Evolutionary conservation across 2,113 vertebrate species (phyloP), one percentile per base, ranked within the genome.

Genomic region (Urocolius indicus): DNA sequence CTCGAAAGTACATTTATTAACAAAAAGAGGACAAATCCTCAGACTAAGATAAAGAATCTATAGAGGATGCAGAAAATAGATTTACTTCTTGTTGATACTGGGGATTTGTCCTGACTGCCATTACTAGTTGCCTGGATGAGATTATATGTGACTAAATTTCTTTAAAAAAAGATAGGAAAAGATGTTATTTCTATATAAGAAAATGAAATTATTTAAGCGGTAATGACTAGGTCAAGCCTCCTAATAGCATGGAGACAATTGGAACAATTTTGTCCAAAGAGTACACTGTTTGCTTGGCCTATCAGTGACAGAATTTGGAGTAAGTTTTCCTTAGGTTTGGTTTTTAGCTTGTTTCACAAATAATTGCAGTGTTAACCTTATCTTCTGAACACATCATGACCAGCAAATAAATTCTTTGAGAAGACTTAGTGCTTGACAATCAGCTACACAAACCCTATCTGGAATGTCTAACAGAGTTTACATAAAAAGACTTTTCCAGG

Each of bases 401-500:
- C 55, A 83, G 43, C 20, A 86, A 83, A 77, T 24, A 84, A 73
- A 48, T 72, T 58, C 5, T 75, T 87, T 23, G 9, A 83, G 22
- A 51, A 76, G 55, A 84, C 89, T 77, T 95, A 91, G 88, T 90
- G 67, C 38, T 66, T 67, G 41, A 96, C 90, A 87, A 78, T 80
- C 73, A 57, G 32, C 34, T 73, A 73, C 45, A 94, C 96, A 95
- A 93, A 51, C 82, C 54, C 73, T 93, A 13, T 80, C 79, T 72
- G 76, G 89, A 89, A 88, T 52, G 26, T 54, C 61, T n/a, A 65
- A 91, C 2, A 62, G 61, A 91, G 61, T 73, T 91, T 83, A 84
- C 92, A 94, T 49, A 55, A 48, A 67, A 87, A 81, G 49, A 84
- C 45, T 90, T 90, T 94, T 95, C 89, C 87, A 96, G 87, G 30